These are phyloP conservation scores for Picathartes gymnocephalus DNA, from an alignment of 2,113 vertebrate genomes.

Conservation along the genomic window DNA sequence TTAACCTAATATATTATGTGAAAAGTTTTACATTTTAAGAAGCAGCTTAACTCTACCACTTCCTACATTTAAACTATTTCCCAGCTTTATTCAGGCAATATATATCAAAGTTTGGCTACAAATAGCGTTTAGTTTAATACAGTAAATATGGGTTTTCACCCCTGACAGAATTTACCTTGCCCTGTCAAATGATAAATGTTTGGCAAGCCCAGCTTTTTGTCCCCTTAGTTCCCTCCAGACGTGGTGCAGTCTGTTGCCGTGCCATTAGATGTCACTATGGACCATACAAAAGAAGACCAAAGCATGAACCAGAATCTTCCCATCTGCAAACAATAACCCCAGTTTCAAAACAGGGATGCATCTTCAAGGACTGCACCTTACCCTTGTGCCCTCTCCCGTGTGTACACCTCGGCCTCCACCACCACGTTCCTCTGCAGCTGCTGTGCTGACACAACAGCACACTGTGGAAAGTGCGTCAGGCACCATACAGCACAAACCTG, in stretches of 20 bases:
- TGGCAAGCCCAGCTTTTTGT: not conserved
- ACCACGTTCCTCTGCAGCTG: fast-evolving
- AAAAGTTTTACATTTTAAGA: not conserved
- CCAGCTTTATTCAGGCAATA: not conserved
- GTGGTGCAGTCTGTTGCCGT: not conserved
- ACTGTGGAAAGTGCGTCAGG: not conserved
- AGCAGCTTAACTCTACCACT: not conserved
- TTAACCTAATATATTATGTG: not conserved
- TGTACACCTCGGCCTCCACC: not conserved
- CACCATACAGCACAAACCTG: not conserved
- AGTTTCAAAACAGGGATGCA: not conserved
- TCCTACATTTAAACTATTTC: not conserved
- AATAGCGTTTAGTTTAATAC: not conserved
- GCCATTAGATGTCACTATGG: slow-evolving; percentile 54
- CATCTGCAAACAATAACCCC: not conserved
- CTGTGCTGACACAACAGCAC: not conserved
- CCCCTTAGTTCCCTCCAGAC: not conserved
- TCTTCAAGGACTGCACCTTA: not conserved
- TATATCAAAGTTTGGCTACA: not conserved
- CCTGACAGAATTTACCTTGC: not conserved
- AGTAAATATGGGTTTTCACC: not conserved
- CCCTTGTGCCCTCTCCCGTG: not conserved
- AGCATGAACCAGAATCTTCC: not conserved
- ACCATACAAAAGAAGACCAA: not conserved
- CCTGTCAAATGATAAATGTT: not conserved